Base-by-base conservation (phyloP, 1,140 invertebrate species). In the Chironomus striatipennis region DNA sequence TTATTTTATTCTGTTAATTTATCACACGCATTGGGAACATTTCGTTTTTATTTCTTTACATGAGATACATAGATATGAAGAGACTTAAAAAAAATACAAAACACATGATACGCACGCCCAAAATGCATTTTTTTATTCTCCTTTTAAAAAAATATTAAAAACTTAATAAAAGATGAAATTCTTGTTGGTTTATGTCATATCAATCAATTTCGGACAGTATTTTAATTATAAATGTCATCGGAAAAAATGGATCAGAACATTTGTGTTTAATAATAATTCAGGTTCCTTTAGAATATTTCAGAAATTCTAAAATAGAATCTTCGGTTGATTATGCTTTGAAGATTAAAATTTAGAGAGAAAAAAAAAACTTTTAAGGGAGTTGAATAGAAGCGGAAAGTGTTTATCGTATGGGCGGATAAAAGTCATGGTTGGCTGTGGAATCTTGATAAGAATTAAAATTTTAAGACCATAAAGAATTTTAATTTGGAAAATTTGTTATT, bases 191-290 rank as follows among this genome's bases (percentile, higher is more conserved):
- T 57, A 57, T 57, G 47, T 57, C 47, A 57, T 57, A 57, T 57
- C 47, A 57, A 57, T 57, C 47, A 57, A 57, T 57, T 15, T 57
- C 47, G 12, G 24, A 57, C n/a, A n/a, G 47, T 57, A 57, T 57
- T 57, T 57, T 57, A 57, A 57, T 57, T 57, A 57, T 57, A 57
- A 12, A 57, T 57, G 47, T 57, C 47, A 57, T 57, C 47, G 47
- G 24, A 57, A 57, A n/a, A 57, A 57, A 57, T 57, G 47, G 12
- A 57, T 57, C 12, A n/a, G n/a, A 57, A 57, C n/a, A 12, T 57
- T n/a, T 57, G 1, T 15, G 15, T 47, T 47, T 47, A n/a, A 34
- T 34, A 34, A 34, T 34, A 5, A 34, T 57, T 57, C 12, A n/a
- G 47, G 47, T 57, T 57, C 47, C 47, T 57, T 5, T n/a, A 57